phyloP scores from a whole-genome alignment of 30 jellyfish, hydroid and myxozoan species.

The Mastigias papua region DNA sequence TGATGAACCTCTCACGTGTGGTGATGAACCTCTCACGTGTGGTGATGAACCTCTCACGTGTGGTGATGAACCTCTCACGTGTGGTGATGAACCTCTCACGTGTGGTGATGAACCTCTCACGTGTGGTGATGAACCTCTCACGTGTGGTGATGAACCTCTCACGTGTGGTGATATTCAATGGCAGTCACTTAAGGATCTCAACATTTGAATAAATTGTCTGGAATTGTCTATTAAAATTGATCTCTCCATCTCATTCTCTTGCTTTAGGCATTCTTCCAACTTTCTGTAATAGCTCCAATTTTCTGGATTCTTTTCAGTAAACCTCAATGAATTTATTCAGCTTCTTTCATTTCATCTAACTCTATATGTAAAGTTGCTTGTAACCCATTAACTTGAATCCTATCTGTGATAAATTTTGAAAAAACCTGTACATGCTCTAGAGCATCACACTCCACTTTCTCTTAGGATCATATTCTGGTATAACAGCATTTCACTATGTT shows the following conservation, averaged over 20 bases:
- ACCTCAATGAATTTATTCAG: conserved; percentile 80
- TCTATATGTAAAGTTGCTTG: conserved; percentile 85
- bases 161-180: conserved; percentile 80
- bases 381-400: conserved; percentile 80
- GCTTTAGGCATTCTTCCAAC: conserved; percentile 68
- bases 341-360: conserved; percentile 70
- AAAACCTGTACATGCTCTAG: conserved; percentile 68
- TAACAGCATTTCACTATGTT: conserved; percentile 91
- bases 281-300: conserved; percentile 82
- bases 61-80: no score
- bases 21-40: no score
- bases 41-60: no score
- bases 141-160: no score
- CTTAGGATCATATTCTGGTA: conserved; percentile 88
- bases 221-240: conserved; percentile 42
- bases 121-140: no score
- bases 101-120: no score
- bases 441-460: conserved; percentile 80
- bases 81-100: no score
- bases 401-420: conserved; percentile 84
- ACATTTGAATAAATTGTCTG: conserved; percentile 69
- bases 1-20: no score
- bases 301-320: conserved; percentile 91
- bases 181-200: conserved; percentile 91
- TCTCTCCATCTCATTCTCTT: conserved; percentile 70